phyloP scores from a whole-genome alignment of 2,888 invertebrate species.

The Bellardia pandia region DNA sequence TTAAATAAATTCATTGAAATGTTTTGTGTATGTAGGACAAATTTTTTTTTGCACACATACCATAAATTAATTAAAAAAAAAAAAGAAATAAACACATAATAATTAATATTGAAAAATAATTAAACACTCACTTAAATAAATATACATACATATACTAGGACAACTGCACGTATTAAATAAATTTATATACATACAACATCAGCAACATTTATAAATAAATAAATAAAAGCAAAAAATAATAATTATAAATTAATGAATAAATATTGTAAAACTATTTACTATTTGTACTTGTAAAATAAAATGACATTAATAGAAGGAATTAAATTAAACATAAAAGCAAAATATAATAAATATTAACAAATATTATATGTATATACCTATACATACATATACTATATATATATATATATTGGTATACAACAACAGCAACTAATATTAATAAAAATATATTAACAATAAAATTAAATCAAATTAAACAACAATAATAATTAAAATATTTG shows the following conservation, averaged over 20 bases:
- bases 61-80: background rate
- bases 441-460: background rate
- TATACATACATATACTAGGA: background rate
- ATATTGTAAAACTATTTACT: background rate
- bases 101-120: background rate
- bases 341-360: slow-evolving; percentile 10
- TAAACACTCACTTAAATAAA: slow-evolving; percentile 3
- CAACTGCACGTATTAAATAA: slow-evolving; percentile 29
- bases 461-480: background rate
- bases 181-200: background rate
- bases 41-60: background rate
- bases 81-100: background rate
- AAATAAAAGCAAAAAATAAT: background rate
- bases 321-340: slow-evolving; percentile 1
- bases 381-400: too few relatives aligned
- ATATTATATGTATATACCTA: background rate
- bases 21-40: too few relatives aligned
- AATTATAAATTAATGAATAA: background rate
- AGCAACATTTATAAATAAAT: background rate
- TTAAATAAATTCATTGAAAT: too few relatives aligned
- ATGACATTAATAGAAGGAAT: background rate
- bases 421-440: slow-evolving; percentile 16
- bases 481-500: background rate
- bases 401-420: slow-evolving; percentile 32
- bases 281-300: slow-evolving; percentile 33